Base-by-base conservation (phyloP, 1,140 invertebrate species). In the Phocides pigmalion region DNA sequence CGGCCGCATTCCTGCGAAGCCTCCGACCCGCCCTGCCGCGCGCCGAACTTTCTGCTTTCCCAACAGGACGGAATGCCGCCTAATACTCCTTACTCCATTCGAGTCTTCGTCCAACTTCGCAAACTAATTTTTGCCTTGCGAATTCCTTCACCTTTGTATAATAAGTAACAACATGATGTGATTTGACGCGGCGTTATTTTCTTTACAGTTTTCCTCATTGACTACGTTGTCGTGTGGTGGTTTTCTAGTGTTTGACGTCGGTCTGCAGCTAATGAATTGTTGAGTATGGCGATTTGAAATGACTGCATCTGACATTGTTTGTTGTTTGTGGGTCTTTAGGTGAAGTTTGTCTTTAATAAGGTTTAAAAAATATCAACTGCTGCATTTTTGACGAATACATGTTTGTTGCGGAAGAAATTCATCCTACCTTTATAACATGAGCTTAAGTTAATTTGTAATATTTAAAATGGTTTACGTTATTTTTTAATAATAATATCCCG, bases 1-100 rank as follows among this genome's bases (percentile, higher is more conserved):
- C 83, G 86, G 85, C 75, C 84, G 79, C 87, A 89, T 90, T 89
- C 84, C 87, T 84, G 62, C 74, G 75, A 67, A 84, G 81, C 85
- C 84, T 87, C 76, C 87, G 78, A 82, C 81, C 80, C 80, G 79
- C 67, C 66, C 62, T 46, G 49, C 74, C 72, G 71, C 77, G 66
- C 74, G 68, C 75, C 71, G 75, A 74, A 81, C 79, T 76, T 82
- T 79, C 80, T 79, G 72, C 82, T 86, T 84, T 84, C 80, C 84
- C 77, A 70, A 22, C 65, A 82, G 78, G 74, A 81, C 70, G 79
- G 74, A 79, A 82, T 82, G 77, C 80, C 70, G 79, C 72, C 79
- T 79, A 78, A 79, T 77, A 61, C 49, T 64, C 64, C 53, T 62
- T 61, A 66, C 44, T 22, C 28, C 39, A 28, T 19, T 37, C 54